Evolutionary conservation across 2,113 vertebrate species (phyloP), one percentile per base, ranked within the genome.

Genomic region (Candoia aspera): DNA sequence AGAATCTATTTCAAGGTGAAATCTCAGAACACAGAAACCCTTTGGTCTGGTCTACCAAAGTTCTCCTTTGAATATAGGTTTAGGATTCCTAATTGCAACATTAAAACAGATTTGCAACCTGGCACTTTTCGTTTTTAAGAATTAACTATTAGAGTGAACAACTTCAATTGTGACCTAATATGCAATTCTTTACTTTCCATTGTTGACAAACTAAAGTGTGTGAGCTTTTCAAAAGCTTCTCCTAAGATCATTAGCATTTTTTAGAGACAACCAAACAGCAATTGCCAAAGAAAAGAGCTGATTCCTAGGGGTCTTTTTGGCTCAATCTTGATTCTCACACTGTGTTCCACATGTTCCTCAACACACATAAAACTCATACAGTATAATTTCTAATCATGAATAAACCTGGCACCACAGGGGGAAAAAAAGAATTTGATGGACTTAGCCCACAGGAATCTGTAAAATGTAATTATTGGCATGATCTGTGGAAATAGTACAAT

Each of bases 201-300:
- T 79, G 2, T 55, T 0, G 0, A 90, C 11, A 37, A 24, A 2
- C 19, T 84, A 9, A 23, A 87, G 87, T 1, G 24, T 23, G 0
- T 2, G 46, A 26, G 26, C 59, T 42, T 59, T 54, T 60, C 29
- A 37, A 84, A 19, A 49, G 57, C 11, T 89, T 88, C 57, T 60
- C 29, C 49, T n/a, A 89, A 58, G 13, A 17, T 46, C 3, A 26
- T 60, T 57, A 79, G 33, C 73, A 79, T 42, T 79, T 49, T 87
- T 87, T 54, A 73, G 87, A 58, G 15, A 90, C 37, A 90, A 90
- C 33, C 19, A 37, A 54, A 91, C 42, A 84, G 59, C 29, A 62
- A 91, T 54, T 49, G 24, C 84, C 59, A 86, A 91, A 87, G 37
- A 29, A 42, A 73, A 42, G 8, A 33, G 23, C 53, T 37, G 11